A percentile compares a stretch with the other conserved stretches of the same genome.
Evolutionary conservation across 2,113 vertebrate species (phyloP).

Genomic region (Regulus satrapa): DNA sequence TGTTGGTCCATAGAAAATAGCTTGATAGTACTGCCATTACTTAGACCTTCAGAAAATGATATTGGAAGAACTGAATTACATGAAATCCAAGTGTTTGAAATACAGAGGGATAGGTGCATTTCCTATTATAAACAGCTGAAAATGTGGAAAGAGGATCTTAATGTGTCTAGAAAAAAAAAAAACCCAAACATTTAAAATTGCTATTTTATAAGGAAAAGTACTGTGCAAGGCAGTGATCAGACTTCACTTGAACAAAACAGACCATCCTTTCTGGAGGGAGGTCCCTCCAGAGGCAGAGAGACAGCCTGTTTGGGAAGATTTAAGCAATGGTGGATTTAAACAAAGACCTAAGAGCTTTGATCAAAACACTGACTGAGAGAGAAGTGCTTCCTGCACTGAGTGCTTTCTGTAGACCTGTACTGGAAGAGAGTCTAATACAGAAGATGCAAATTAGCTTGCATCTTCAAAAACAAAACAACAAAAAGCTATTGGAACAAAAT

Average conservation of each 20-base stretch:
- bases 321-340: neutral
- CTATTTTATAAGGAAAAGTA: neutral
- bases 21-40: neutral
- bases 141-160: neutral
- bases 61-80: neutral
- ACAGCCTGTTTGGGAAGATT: neutral
- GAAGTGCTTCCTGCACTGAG: no score
- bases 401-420: neutral
- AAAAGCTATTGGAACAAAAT: neutral
- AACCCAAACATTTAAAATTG: no score
- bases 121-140: neutral
- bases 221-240: neutral
- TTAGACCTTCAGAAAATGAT: neutral
- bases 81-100: neutral
- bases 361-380: neutral
- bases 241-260: neutral
- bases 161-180: neutral
- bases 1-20: neutral
- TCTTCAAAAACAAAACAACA: no score
- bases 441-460: neutral
- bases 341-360: neutral
- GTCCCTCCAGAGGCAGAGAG: neutral
- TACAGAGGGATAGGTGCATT: neutral
- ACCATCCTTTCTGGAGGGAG: neutral
- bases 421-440: neutral